Evolutionary conservation across 2,888 invertebrate genomes (phyloP).

Genomic region (Parthenolecanium corni): DNA sequence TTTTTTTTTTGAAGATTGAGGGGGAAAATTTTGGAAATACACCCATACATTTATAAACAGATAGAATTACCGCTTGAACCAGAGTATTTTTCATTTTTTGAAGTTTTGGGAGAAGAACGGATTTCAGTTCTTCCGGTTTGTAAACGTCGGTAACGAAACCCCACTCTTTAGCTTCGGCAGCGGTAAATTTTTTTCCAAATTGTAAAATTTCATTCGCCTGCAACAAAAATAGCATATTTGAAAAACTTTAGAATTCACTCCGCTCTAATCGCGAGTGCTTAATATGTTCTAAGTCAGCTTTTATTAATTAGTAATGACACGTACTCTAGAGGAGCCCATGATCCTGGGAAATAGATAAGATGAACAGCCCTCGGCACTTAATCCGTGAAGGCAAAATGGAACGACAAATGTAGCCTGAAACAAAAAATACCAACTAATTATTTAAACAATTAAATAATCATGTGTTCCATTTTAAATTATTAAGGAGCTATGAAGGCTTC

Average conservation of each 20-base stretch:
- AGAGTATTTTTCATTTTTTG: background rate
- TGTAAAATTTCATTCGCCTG: constrained; percentile 10
- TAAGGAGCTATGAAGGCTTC: too few species aligned
- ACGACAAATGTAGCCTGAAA: constrained; percentile 73
- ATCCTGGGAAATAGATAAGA: constrained; percentile 71
- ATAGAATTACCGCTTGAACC: background rate
- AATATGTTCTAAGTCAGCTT: too few species aligned
- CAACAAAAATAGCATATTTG: background rate
- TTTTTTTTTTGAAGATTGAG: too few species aligned
- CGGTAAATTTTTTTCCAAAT: constrained; percentile 10
- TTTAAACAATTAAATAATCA: too few species aligned
- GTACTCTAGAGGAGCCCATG: constrained; percentile 68
- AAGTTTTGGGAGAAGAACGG: background rate
- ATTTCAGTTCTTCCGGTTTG: constrained; percentile 4
- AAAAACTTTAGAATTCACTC: too few species aligned
- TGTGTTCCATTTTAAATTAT: too few species aligned
- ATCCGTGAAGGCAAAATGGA: constrained; percentile 73
- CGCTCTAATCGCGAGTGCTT: too few species aligned
- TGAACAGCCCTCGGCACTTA: constrained; percentile 83
- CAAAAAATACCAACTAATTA: too few species aligned
- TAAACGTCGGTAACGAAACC: constrained; percentile 6
- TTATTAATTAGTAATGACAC: background rate
- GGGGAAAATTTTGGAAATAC: too few species aligned
- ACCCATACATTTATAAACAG: too few species aligned
- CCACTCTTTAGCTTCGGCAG: constrained; percentile 18